Conservation (phyloP, 92 coral and sea anemone species). For the Porites evermanni region DNA sequence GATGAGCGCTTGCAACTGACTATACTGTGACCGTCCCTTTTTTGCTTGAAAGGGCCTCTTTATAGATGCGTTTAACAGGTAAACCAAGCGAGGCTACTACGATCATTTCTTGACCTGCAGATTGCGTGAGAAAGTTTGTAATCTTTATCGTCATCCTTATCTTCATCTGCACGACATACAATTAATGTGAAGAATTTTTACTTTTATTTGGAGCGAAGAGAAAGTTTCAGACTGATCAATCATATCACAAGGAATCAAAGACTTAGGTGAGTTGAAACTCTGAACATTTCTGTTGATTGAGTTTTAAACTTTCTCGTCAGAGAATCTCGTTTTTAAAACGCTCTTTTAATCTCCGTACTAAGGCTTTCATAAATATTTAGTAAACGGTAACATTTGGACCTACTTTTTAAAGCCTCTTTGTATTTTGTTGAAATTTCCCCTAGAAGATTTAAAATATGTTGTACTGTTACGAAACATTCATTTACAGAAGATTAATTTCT, state of each 20-base stretch:
- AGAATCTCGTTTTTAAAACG: not conserved
- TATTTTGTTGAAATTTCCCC: too few relatives aligned
- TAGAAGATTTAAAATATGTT: too few relatives aligned
- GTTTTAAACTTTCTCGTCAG: constrained; percentile 1
- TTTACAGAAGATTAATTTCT: not conserved
- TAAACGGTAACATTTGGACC: constrained; percentile 15
- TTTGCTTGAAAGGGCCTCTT: not conserved
- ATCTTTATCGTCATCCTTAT: constrained; percentile 21
- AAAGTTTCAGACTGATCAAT: not conserved
- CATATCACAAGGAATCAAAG: not conserved
- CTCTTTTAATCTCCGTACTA: constrained; percentile 30
- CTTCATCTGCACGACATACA: constrained; percentile 35
- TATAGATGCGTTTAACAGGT: not conserved
- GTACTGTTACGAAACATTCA: not conserved
- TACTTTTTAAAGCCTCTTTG: not conserved
- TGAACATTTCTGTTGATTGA: not conserved
- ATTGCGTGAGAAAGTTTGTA: constrained; percentile 27
- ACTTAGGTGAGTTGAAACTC: not conserved
- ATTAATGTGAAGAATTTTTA: constrained; percentile 36
- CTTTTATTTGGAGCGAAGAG: constrained; percentile 14
- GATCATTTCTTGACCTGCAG: constrained; percentile 13
- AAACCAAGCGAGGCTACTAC: not conserved
- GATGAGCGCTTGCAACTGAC: not conserved
- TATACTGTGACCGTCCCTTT: not conserved
- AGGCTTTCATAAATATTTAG: constrained; percentile 45